Evolutionary conservation across 2,888 invertebrate genomes (phyloP), one percentile per base, ranked within the genome.

Genomic region (Zygogramma bicolorata): DNA sequence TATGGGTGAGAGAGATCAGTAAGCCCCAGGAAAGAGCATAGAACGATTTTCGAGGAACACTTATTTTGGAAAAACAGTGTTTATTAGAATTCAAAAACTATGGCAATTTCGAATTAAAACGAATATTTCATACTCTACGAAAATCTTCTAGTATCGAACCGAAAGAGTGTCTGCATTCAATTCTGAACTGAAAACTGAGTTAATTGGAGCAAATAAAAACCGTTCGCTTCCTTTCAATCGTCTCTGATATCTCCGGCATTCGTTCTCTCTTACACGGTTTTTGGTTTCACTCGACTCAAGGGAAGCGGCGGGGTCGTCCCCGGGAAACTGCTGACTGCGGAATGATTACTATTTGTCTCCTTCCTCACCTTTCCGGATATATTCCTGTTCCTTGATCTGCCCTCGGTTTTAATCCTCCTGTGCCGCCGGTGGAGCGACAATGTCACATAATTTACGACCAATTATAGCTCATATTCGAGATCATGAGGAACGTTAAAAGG

Each of bases 281-380:
- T 53, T 8, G 53, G 53, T 53, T 46, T 53, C 53, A 27, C 53
- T 53, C 53, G 27, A n/a, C 22, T 8, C 25, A 3, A 7, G 3
- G 13, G 25, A n/a, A n/a, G n/a, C n/a, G 34, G 10, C 34, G 38
- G 65, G 49, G 61, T 15, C 49, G 65, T 13, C 29, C 27, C 53
- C 13, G n/a, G 66, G 72, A 75, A 75, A 75, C 66, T 70, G 74
- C 71, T 70, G 74, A 72, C 74, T 67, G 70, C 29, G 62, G 69
- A 65, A 68, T 71, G 74, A 75, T 74, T 69, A 67, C 71, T 70
- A 65, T 70, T 66, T 75, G 60, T 75, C 74, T 73, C 70, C 62
- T 59, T 66, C 68, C 71, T 69, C 69, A 73, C 75, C 73, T 67
- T 73, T 63, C 68, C 71, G 75, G 71, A 73, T 71, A 75, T 73